A percentile compares a stretch with the other conserved stretches of the same genome.
phyloP scores from a whole-genome alignment of 2,888 invertebrate genomes.

The Erannis defoliaria region DNA sequence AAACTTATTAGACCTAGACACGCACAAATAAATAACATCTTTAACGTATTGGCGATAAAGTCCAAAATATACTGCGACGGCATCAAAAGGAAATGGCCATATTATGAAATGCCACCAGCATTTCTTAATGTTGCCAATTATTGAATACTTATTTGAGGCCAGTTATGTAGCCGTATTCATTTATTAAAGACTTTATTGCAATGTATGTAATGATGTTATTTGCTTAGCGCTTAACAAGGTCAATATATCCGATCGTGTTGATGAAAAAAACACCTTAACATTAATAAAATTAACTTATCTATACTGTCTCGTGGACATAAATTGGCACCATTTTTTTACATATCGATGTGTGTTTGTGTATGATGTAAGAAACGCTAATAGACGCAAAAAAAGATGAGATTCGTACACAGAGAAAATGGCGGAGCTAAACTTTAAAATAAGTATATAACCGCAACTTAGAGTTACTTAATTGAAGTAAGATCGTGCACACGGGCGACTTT shows the following conservation, averaged over 20 bases:
- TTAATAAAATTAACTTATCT: conserved; percentile 36
- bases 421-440: conserved; percentile 72
- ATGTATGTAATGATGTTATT: not conserved
- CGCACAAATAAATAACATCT: not conserved
- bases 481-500: conserved; percentile 15
- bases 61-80: not conserved
- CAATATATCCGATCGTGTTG: not conserved
- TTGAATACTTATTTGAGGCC: not conserved
- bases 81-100: not conserved
- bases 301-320: conserved; percentile 37
- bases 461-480: conserved; percentile 30
- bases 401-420: conserved; percentile 73
- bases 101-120: not conserved
- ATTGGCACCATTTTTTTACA: conserved; percentile 46
- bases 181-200: not conserved
- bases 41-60: not conserved
- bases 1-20: not conserved
- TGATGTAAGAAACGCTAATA: conserved; percentile 74
- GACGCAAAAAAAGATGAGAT: conserved; percentile 75
- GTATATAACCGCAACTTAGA: conserved; percentile 83
- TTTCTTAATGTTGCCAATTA: not conserved
- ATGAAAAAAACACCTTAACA: not conserved
- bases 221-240: not conserved
- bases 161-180: not conserved
- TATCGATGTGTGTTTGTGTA: conserved; percentile 33